Percentiles rank a stretch among this genome's conserved stretches.
Conservation (phyloP, 2,797 vertebrate species). For the Girardinus metallicus region DNA sequence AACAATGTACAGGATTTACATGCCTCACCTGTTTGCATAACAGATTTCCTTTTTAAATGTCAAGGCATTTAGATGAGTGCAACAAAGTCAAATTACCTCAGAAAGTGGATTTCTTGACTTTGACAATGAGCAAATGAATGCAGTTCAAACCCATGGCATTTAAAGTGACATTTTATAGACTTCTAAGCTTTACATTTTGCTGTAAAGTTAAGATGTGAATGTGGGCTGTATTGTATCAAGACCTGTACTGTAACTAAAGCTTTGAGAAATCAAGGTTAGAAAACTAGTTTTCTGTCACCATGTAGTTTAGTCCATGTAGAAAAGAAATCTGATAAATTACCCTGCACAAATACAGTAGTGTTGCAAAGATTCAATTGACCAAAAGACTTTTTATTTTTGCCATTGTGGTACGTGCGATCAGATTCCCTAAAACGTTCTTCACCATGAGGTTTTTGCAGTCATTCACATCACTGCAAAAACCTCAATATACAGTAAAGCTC, state of each 20-base stretch:
- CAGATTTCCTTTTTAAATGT: slow-evolving; percentile 67
- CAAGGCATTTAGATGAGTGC: slow-evolving; percentile 65
- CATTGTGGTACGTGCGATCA: too few relatives aligned
- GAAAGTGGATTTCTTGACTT: slow-evolving; percentile 49
- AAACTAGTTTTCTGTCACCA: slow-evolving; percentile 18
- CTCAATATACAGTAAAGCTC: slow-evolving; percentile 42
- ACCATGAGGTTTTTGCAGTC: too few relatives aligned
- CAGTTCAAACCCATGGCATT: slow-evolving; percentile 69
- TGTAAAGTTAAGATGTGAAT: slow-evolving; percentile 33
- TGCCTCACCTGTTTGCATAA: slow-evolving; percentile 42
- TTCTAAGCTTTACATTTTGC: slow-evolving; percentile 38
- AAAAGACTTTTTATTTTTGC: not conserved
- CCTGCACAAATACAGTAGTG: not conserved
- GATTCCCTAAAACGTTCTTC: not conserved
- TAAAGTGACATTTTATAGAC: slow-evolving; percentile 68
- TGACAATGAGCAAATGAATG: slow-evolving; percentile 67
- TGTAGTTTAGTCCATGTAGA: slow-evolving; percentile 5
- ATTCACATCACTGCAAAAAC: slow-evolving; percentile 39
- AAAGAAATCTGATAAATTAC: slow-evolving; percentile 27
- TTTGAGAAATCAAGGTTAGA: slow-evolving; percentile 43
- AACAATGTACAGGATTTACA: slow-evolving; percentile 36
- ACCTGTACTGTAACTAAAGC: slow-evolving; percentile 27
- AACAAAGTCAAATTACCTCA: slow-evolving; percentile 59
- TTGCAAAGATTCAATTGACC: not conserved
- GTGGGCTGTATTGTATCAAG: slow-evolving; percentile 37